Evolutionary conservation across 2,797 vertebrate species (phyloP).

Genomic region (Orestias chungarensis): DNA sequence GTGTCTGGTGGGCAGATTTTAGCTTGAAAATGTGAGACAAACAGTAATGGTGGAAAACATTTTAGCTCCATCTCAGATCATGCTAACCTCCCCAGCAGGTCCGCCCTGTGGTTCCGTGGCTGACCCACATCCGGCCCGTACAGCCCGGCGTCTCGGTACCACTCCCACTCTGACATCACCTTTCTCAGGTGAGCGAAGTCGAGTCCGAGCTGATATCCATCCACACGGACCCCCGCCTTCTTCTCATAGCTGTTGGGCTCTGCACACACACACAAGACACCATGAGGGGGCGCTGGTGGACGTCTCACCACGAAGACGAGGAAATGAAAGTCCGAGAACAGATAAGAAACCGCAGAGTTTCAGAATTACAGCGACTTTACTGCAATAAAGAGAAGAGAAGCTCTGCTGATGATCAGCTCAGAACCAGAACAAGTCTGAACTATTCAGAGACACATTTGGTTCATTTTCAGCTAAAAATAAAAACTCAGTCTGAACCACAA

Average conservation of each 20-base stretch:
- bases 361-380: not conserved
- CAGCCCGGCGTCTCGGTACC: constrained; percentile 79
- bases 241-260: constrained; percentile 95
- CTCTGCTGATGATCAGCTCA: not conserved
- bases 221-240: constrained; percentile 87
- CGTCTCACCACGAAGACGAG: not conserved
- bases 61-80: not conserved
- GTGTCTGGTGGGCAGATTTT: too few species aligned
- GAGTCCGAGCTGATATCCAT: constrained; percentile 87
- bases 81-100: constrained; percentile 72
- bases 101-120: constrained; percentile 76
- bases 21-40: too few species aligned
- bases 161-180: constrained; percentile 79
- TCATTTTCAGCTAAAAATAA: too few species aligned
- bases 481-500: too few species aligned
- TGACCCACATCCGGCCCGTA: constrained; percentile 91
- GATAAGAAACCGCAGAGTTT: constrained; percentile 5
- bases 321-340: constrained; percentile 18
- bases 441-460: too few species aligned
- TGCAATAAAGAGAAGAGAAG: not conserved
- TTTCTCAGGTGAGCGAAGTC: constrained; percentile 85
- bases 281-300: not conserved
- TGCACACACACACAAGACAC: constrained; percentile 53
- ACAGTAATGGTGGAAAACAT: too few species aligned
- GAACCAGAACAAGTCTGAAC: too few species aligned